Conservation (phyloP, 2,888 invertebrate species). For the Mayetiola destructor region DNA sequence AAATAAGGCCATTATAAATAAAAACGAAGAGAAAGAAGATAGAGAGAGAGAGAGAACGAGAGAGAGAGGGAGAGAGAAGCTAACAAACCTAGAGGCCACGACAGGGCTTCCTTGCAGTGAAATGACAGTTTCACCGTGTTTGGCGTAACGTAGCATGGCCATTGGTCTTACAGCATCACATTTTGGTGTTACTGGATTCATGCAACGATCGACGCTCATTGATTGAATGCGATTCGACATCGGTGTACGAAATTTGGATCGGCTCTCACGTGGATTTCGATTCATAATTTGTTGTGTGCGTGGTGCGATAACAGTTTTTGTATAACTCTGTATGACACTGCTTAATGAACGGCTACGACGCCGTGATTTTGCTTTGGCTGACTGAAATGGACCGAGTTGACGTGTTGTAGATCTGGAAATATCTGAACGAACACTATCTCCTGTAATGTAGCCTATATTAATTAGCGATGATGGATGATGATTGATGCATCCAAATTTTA, state of each 20-base stretch:
- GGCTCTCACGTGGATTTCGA: neutral
- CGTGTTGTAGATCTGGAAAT: conserved; percentile 21
- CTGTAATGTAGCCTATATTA: conserved; percentile 14
- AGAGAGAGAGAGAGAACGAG: too few species aligned
- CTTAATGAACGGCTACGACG: conserved; percentile 28
- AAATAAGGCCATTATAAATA: neutral
- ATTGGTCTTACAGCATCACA: conserved; percentile 23
- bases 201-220: conserved; percentile 29
- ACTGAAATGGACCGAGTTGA: conserved; percentile 30
- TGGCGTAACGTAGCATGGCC: conserved; percentile 32
- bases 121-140: conserved; percentile 32
- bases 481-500: neutral
- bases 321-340: neutral
- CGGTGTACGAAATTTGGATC: conserved; percentile 13
- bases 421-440: conserved; percentile 5
- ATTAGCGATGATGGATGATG: neutral
- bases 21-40: neutral
- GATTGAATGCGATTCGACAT: conserved; percentile 25
- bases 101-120: conserved; percentile 33
- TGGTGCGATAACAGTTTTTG: neutral
- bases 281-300: neutral
- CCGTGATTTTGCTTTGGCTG: conserved; percentile 28
- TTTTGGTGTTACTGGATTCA: conserved; percentile 22
- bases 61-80: too few species aligned
- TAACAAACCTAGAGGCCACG: conserved; percentile 29